Evolutionary conservation across 2,797 vertebrate species (phyloP), one percentile per base, ranked within the genome.

Genomic region (Telmatherina bonti): DNA sequence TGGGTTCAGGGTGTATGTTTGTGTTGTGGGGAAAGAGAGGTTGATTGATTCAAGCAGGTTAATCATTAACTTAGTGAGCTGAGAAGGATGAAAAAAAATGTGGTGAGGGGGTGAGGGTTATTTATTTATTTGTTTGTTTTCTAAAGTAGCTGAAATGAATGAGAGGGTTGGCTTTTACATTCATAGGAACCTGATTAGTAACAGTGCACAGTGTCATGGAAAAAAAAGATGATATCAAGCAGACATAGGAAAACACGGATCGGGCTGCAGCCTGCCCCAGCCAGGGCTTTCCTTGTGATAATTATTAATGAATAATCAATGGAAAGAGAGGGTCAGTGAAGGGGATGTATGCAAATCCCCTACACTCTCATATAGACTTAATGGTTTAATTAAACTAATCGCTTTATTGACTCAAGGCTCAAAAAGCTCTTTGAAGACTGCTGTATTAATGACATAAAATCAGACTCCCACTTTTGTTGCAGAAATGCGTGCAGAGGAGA

Each of bases 331-430:
- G 83, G 84, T 90, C 85, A 89, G 36, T 31, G 72, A 20, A 82
- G 74, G 74, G 72, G 73, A 76, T 71, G 85, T 74, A 79, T 82
- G 79, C 67, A 85, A 90, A 91, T 91, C 88, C 84, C 76, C 49
- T 62, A 76, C 77, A 58, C 79, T 83, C 82, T 85, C 79, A 64
- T 69, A 38, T 49, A 64, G 88, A 89, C 86, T 88, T 80, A 76
- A 62, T 87, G 80, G 83, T 92, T 93, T 92, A 92, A 94, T 94
- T 90, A 90, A 93, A 93, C 89, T 90, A 91, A 91, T 93, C 87
- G 60, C 84, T 70, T 78, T 80, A 84, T 87, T 90, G 83, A 93
- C 84, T 90, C 55, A 12, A 56, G 75, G 74, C 84, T 87, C 87
- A 76, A 66, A 53, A 81, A 89, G 85, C 76, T 69, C 87, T 92